A percentile compares a stretch with the other conserved stretches of the same genome.
Conservation (phyloP, 2,113 vertebrate species). For the Poicephalus gulielmi region DNA sequence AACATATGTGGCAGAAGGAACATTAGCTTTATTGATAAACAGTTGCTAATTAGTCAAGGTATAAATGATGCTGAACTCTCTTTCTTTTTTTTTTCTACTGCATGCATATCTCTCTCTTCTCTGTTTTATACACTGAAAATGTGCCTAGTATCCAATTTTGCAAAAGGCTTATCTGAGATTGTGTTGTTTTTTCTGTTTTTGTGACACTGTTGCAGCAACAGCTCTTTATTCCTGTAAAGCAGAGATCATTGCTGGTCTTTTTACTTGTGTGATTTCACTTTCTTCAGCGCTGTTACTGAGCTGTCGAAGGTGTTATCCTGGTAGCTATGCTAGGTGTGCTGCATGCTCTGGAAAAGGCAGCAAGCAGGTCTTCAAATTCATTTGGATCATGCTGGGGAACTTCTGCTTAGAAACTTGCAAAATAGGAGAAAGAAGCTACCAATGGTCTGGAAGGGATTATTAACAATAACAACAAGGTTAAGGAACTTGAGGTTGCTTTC, state of each 20-base stretch:
- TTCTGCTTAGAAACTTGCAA: not conserved
- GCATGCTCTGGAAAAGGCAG: not conserved
- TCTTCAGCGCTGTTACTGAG: not conserved
- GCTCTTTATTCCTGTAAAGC: not conserved
- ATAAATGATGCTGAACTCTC: not conserved
- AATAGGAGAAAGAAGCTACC: not conserved
- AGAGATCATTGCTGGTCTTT: not conserved
- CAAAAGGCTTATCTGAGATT: not conserved
- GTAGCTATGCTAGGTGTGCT: not conserved
- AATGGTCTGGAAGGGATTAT: not conserved
- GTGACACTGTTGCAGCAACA: not conserved
- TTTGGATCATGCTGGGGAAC: not conserved
- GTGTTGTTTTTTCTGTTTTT: not conserved
- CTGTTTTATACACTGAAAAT: not conserved
- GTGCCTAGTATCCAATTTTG: not conserved
- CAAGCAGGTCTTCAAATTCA: not conserved
- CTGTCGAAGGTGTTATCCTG: not conserved
- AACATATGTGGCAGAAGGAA: not conserved
- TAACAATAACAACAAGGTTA: not conserved
- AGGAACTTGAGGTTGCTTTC: not conserved
- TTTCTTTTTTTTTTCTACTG: not conserved
- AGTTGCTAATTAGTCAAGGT: not conserved
- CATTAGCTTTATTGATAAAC: not conserved
- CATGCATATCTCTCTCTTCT: not conserved
- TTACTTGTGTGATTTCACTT: not conserved